Evolutionary conservation across 2,113 vertebrate genomes (phyloP), one percentile per base, ranked within the genome.

Genomic region (Tamias sibiricus): DNA sequence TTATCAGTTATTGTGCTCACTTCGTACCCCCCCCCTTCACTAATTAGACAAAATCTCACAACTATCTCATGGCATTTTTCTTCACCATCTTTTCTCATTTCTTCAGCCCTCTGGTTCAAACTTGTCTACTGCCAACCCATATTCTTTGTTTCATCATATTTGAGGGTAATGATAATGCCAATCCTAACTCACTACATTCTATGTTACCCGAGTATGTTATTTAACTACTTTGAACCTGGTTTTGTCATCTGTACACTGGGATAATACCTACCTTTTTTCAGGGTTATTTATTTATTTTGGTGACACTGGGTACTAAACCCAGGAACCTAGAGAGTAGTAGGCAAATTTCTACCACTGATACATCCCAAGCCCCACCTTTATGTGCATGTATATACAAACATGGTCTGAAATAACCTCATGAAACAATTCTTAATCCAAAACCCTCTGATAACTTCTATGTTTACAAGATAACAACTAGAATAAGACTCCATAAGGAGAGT

Each of bases 81-180:
- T 91, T 66, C 16, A 84, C 22, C 52, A 88, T 42, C 49, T 54
- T 79, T 91, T 42, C 68, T 88, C 37, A 66, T 79, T 72, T 95
- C 52, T 9, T 86, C 72, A 88, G 26, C 9, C 10, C 14, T 42
- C 52, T 82, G 28, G 17, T 4, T 2, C 37, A 77, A 95, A 76
- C 30, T 62, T 90, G 26, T 52, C 76, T 90, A 90, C 5, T n/a
- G 19, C 47, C 62, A 89, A 90, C 26, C 8, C 20, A 72, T 59
- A 66, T 16, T 96, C 69, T 87, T 91, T 89, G 44, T 52, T 57
- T 37, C 74, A 86, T 82, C 9, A 44, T 64, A 68, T 69, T 40
- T 90, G 8, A 82, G 14, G 10, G 6, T 79, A 79, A 87, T 28
- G 16, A 19, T 81, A 75, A 94, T 42, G 37, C 1, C n/a, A 59